Evolutionary conservation across 2,888 invertebrate species (phyloP), one percentile per base, ranked within the genome.

Genomic region (Leptothorax acervorum): DNA sequence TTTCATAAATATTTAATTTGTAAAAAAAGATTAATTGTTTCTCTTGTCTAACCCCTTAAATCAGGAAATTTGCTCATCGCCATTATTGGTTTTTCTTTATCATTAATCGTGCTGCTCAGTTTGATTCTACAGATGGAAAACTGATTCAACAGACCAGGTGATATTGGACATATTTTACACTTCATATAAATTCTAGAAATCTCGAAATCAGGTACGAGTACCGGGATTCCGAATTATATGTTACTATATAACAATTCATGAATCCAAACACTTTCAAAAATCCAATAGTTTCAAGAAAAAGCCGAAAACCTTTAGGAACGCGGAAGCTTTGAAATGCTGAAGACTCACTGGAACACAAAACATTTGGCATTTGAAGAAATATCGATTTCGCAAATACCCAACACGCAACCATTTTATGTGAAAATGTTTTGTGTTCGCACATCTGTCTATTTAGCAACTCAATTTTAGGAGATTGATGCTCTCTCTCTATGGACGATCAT

Each of bases 401-500:
- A 83, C 63, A 74, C 55, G 65, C 68, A 71, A 83, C 39, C 65
- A 82, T 51, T 87, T 86, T 83, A 85, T 76, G 85, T 86, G 71
- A 75, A 82, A 87, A 79, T 82, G 63, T 86, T 85, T 87, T 85
- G 81, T 86, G 83, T 85, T 88, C 84, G 73, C 82, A 82, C 75
- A 76, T 68, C 68, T 85, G 83, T 71, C 75, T 83, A 85, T 85
- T 86, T 82, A 87, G 76, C 84, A 78, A 79, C 76, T 85, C 79
- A 78, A 87, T 87, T 62, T 86, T 79, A 86, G 81, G 85, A 70
- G 82, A 87, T 74, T 45, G 57, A 60, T 62, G 48, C 53, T 86
- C 78, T 78, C 79, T 84, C 53, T 84, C 81, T 75, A 83, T 84
- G 51, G 71, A 84, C 83, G 88, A 93, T 94, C 93, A 93, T 93